Conservation (phyloP, 2,797 vertebrate species). For the Enteromius trimaculatus region DNA sequence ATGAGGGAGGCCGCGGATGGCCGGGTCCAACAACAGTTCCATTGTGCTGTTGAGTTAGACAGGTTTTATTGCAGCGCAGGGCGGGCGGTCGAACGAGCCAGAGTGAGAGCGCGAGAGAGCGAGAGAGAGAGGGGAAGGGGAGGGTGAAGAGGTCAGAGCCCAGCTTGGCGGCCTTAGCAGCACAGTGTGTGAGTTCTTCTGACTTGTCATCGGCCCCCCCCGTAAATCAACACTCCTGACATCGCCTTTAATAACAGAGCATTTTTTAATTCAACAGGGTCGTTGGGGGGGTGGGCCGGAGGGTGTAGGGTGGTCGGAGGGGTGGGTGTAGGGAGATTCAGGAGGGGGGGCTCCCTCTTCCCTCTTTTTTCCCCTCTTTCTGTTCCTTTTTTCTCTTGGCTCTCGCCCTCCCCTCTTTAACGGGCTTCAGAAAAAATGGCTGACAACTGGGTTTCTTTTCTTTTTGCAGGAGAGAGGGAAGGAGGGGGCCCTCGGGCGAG, state of each 20-base stretch:
- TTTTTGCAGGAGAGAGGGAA: slow-evolving; percentile 26
- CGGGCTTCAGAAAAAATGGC: slow-evolving; percentile 48
- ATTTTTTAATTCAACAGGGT: slow-evolving; percentile 82
- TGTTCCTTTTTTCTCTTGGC: slow-evolving; percentile 29
- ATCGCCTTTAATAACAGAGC: slow-evolving; percentile 82
- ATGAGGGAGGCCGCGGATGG: slow-evolving; percentile 73
- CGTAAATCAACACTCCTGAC: slow-evolving; percentile 84
- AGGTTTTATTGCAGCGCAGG: slow-evolving; percentile 76
- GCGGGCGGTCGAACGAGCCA: slow-evolving; percentile 62
- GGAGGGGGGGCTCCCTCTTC: slow-evolving; percentile 22
- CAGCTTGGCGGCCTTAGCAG: slow-evolving; percentile 79
- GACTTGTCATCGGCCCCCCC: slow-evolving; percentile 81
- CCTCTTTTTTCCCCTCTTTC: slow-evolving; percentile 14
- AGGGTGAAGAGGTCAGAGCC: slow-evolving; percentile 81
- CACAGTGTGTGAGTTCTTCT: slow-evolving; percentile 78
- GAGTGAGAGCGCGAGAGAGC: slow-evolving; percentile 69
- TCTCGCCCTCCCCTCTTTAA: slow-evolving; percentile 39
- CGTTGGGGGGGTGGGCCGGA: slow-evolving; percentile 11
- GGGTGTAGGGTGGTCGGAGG: background rate
- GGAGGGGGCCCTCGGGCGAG: slow-evolving; percentile 33
- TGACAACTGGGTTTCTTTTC: slow-evolving; percentile 53
- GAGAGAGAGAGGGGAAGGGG: slow-evolving; percentile 76
- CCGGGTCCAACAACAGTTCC: slow-evolving; percentile 80
- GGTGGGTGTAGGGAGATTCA: slow-evolving; percentile 31
- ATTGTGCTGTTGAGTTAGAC: slow-evolving; percentile 83